These are phyloP conservation scores for Alca torda DNA, from an alignment of 2,797 vertebrate genomes.

Conservation along the genomic window DNA sequence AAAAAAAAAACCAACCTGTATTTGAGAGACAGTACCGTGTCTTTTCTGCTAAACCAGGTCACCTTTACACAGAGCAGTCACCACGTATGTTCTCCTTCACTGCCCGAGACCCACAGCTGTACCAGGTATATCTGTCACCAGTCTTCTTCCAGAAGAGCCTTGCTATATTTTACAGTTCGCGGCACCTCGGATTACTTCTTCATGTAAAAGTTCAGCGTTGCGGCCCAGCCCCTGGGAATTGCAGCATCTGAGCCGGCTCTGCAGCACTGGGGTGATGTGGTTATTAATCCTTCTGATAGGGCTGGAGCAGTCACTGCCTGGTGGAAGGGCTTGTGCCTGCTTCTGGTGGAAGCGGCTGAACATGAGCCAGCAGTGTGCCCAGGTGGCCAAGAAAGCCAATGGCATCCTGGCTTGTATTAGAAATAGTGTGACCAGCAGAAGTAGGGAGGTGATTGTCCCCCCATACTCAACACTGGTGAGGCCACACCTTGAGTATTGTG, in stretches of 20 bases:
- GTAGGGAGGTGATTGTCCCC: too few relatives aligned
- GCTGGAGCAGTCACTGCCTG: neutral
- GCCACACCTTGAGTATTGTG: too few relatives aligned
- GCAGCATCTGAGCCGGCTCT: neutral
- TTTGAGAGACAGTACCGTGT: neutral
- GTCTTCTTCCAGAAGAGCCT: neutral
- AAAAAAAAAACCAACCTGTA: neutral
- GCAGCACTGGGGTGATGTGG: neutral
- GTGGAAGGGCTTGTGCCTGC: neutral
- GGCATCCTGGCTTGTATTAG: too few relatives aligned
- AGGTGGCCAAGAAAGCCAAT: too few relatives aligned
- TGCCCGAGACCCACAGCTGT: neutral
- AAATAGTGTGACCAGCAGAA: too few relatives aligned
- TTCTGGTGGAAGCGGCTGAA: too few relatives aligned
- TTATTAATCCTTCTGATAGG: slow-evolving; percentile 36
- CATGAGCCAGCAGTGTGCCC: too few relatives aligned
- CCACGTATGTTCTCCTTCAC: neutral
- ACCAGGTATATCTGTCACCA: neutral
- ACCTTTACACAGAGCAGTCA: neutral
- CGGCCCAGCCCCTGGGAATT: neutral
- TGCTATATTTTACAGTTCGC: neutral
- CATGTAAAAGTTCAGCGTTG: neutral
- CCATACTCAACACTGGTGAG: too few relatives aligned
- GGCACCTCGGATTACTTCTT: neutral
- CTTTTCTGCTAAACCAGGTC: neutral